These are phyloP conservation scores for Amphilophus citrinellus DNA, from an alignment of 2,113 vertebrate species.

Conservation along the genomic window DNA sequence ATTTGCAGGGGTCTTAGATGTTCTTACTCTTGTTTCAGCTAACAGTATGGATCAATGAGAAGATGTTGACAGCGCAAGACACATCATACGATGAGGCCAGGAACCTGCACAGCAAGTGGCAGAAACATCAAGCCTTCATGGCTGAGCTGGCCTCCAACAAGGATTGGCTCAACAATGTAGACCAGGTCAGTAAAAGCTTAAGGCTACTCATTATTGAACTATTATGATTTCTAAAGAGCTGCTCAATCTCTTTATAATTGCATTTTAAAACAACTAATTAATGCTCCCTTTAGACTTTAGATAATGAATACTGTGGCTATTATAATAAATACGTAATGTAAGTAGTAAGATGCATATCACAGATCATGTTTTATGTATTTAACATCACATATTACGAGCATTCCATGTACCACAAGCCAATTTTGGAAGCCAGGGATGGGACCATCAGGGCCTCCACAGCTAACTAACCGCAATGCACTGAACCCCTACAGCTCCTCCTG, in stretches of 20 bases:
- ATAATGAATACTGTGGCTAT: background rate
- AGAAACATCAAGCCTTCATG: conserved; percentile 95
- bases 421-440: background rate
- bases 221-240: background rate
- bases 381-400: background rate
- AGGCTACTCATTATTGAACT: background rate
- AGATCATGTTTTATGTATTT: conserved; percentile 5
- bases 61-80: conserved; percentile 95
- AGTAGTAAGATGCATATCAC: background rate
- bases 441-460: too few relatives aligned
- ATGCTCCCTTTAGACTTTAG: background rate
- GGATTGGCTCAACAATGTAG: conserved; percentile 89
- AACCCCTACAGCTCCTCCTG: background rate
- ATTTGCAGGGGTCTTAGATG: background rate
- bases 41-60: conserved; percentile 95
- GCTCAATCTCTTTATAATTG: background rate
- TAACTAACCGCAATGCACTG: background rate
- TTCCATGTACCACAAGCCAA: background rate
- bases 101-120: conserved; percentile 94
- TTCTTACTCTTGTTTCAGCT: conserved; percentile 79
- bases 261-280: background rate
- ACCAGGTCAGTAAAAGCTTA: conserved; percentile 77
- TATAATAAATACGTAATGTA: background rate
- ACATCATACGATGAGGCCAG: conserved; percentile 89
- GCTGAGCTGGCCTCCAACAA: conserved; percentile 93